Evolutionary conservation across 2,113 vertebrate species (phyloP), one percentile per base, ranked within the genome.

Genomic region (Poeciliopsis occidentalis): DNA sequence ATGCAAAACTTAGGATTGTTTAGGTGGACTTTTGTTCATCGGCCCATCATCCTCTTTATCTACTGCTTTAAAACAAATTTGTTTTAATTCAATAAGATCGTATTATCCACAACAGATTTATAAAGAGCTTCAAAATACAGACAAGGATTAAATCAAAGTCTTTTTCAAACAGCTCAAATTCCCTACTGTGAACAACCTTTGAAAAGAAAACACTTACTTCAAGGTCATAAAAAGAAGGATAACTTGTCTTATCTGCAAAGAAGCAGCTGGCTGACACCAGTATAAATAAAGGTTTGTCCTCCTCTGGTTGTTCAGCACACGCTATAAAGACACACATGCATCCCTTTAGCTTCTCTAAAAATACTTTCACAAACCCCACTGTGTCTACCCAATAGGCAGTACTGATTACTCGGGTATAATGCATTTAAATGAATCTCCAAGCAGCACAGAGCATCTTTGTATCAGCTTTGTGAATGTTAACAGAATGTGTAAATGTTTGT

Each of bases 231-330:
- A 68, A 79, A 57, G 62, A 71, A 39, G 26, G 70, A 81, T 74
- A 78, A 79, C 34, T 69, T 0, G 31, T 74, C 81, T 89, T 88
- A 91, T 93, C 87, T 89, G 69, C 69, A 87, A 85, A 89, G 62
- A 39, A 87, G 85, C 91, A 93, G 92, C 86, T 91, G 93, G 81
- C 71, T 41, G 26, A 85, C 60, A 85, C 84, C 67, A 81, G 69
- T 81, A 85, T 71, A 81, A 80, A 84, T 85, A 79, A 85, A 82
- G 64, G 67, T 69, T 76, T 77, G 71, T 54, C 44, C 71, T 31
- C 71, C 10, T 41, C 54, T 51, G 51, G 65, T 54, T 17, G 29
- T 62, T 72, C 39, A 71, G 24, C 61, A 39, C 47, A 67, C 70
- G 31, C 41, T 41, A 8, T n/a, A 19, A 64, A 34, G 32, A 44